Conservation (phyloP, 2,797 vertebrate genomes). For the Enteromius argenteus region DNA sequence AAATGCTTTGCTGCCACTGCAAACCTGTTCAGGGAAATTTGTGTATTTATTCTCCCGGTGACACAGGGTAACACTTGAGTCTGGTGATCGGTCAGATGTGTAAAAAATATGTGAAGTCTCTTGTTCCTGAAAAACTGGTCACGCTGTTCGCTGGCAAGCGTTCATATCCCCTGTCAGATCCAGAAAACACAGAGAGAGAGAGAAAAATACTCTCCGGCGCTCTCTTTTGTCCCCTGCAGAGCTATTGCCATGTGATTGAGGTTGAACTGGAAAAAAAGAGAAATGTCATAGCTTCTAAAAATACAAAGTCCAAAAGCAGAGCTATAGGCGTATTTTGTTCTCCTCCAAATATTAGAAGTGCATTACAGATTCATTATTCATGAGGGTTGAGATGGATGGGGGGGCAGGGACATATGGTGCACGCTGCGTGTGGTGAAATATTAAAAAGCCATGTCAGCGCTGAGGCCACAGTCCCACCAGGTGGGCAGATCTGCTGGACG, state of each 20-base stretch:
- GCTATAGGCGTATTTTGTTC: slow-evolving; percentile 56
- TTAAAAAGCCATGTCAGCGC: slow-evolving; percentile 63
- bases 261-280: slow-evolving; percentile 35
- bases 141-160: slow-evolving; percentile 12
- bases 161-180: slow-evolving; percentile 42
- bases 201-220: not conserved
- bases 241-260: slow-evolving; percentile 23
- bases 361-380: slow-evolving; percentile 64
- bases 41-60: slow-evolving; percentile 38
- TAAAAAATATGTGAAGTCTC: slow-evolving; percentile 29
- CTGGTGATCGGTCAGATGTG: slow-evolving; percentile 40
- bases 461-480: slow-evolving; percentile 58
- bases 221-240: slow-evolving; percentile 43
- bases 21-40: slow-evolving; percentile 31
- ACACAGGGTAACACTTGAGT: slow-evolving; percentile 33
- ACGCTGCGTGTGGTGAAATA: slow-evolving; percentile 64
- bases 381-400: slow-evolving; percentile 36
- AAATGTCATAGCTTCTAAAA: slow-evolving; percentile 57
- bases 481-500: slow-evolving; percentile 58
- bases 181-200: slow-evolving; percentile 1
- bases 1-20: slow-evolving; percentile 27
- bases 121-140: slow-evolving; percentile 23
- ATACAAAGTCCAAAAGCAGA: slow-evolving; percentile 48
- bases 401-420: slow-evolving; percentile 62
- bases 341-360: slow-evolving; percentile 60